Evolutionary conservation across 2,888 invertebrate species (phyloP), one percentile per base, ranked within the genome.

Genomic region (Rhingia campestris): DNA sequence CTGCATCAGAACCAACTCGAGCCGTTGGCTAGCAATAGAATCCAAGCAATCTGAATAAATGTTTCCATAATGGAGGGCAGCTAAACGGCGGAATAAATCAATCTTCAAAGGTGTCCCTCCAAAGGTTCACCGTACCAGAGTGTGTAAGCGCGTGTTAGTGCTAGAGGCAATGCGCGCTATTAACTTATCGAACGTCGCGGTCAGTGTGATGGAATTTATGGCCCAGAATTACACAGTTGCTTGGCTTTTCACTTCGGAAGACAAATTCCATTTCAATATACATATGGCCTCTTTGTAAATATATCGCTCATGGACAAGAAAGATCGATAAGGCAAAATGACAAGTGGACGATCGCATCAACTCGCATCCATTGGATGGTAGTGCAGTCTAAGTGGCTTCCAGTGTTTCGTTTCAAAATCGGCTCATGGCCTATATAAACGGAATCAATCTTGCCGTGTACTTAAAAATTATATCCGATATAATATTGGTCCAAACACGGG

Each of bases 41-140:
- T 75, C 66, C 10, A 33, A 58, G 58, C 66, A 59, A 76, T 76
- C 67, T 67, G 75, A 76, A 76, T 76, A 76, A 69, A 76, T 76
- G 76, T 76, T 69, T 76, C 56, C 69, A 59, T 67, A 69, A 69
- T 69, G 35, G 76, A 49, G 69, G 32, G 41, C 69, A 54, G 14
- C 61, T 76, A 69, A 76, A 39, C 54, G 63, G 47, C 47, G 6
- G 47, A 39, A 76, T 76, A 76, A 76, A 76, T 76, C 69, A 69
- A 54, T 61, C 69, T 49, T 22, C 58, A 47, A 56, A 32, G 58
- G 51, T 22, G 22, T 54, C 53, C 45, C 30, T 12, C 30, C 9
- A 6, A 69, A 37, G 69, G 45, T 58, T 14, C 53, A 33, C 12
- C 14, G 30, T 4, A 32, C 7, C 35, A 6, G 9, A 37, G 22